Conservation (phyloP, 1,140 invertebrate genomes). For the Drosophila setifemur region DNA sequence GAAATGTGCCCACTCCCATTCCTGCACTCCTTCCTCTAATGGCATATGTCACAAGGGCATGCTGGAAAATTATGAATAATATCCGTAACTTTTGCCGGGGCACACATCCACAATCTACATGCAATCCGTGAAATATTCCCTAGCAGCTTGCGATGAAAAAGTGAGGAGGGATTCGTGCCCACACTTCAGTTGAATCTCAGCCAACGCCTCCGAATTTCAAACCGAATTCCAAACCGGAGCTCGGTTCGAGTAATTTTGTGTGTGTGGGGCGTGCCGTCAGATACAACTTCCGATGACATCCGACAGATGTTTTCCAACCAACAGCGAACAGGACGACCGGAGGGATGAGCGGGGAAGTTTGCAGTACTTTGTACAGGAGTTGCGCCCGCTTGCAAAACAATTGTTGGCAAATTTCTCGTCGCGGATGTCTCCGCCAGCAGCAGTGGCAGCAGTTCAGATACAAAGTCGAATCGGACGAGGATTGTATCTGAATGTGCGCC, state of each 20-base stretch:
- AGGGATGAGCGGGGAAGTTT: neutral
- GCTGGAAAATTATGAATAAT: slow-evolving; percentile 80
- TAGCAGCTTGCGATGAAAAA: slow-evolving; percentile 65
- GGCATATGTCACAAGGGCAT: slow-evolving; percentile 57
- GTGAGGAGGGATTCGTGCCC: slow-evolving; percentile 30
- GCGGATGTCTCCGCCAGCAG: slow-evolving; percentile 67
- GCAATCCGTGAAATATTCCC: slow-evolving; percentile 30
- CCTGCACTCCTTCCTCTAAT: slow-evolving; percentile 3
- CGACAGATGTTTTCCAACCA: slow-evolving; percentile 69
- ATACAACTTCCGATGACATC: slow-evolving; percentile 77
- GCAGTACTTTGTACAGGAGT: slow-evolving; percentile 20
- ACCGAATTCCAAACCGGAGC: neutral
- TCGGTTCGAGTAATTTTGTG: slow-evolving; percentile 17
- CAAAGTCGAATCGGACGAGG: slow-evolving; percentile 33
- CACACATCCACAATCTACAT: slow-evolving; percentile 2
- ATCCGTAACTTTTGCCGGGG: slow-evolving; percentile 66
- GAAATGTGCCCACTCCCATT: slow-evolving; percentile 10
- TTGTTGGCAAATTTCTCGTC: slow-evolving; percentile 57
- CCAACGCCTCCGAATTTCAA: slow-evolving; percentile 23
- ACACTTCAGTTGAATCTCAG: slow-evolving; percentile 35
- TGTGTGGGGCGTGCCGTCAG: slow-evolving; percentile 73
- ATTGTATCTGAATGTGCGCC: slow-evolving; percentile 55
- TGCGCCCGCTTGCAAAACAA: slow-evolving; percentile 74
- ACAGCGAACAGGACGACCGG: slow-evolving; percentile 23
- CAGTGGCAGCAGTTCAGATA: slow-evolving; percentile 6